Evolutionary conservation across 2,113 vertebrate species (phyloP), one percentile per base, ranked within the genome.

Genomic region (Thymallus thymallus): DNA sequence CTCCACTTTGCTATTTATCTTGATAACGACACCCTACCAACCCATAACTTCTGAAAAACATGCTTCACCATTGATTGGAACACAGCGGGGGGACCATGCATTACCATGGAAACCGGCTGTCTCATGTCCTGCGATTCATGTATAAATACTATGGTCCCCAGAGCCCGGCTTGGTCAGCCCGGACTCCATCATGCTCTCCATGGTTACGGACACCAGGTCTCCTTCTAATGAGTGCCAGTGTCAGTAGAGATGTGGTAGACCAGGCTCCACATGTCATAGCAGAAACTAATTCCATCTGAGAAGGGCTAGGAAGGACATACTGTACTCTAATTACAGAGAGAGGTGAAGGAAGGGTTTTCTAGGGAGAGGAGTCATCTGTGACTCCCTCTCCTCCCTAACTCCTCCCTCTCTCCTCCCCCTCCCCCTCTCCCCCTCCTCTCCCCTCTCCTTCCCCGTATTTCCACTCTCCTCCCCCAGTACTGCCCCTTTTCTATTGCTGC

Each of bases 221-320:
- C 60, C n/a, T 32, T 74, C 74, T 84, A 84, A 84, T 84, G 76
- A 84, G 74, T 69, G 74, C 56, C 76, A 78, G 76, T 18, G 41
- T 81, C 68, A 30, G 58, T 22, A 73, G 73, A 51, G 29, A 48
- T 30, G 72, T 58, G 71, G 71, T 51, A 1, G 48, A 18, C 48
- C 16, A 18, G 48, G 16, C 48, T 71, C 67, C 68, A 45, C 51
- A 65, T 76, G 69, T 68, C 71, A 79, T 51, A 18, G 16, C 48
- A 51, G 13, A 65, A 64, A 32, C 76, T 68, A 74, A 76, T 74
- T 71, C 73, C 29, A 67, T 75, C 69, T 74, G 71, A 72, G 60
- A 71, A 64, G 20, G 72, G 23, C 26, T 56, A 63, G 29, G 18
- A 45, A 68, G 65, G 69, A 22, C 65, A 71, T 51, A 18, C 48